These are phyloP conservation scores for Lysandra coridon DNA, from an alignment of 2,888 invertebrate species.

Conservation along the genomic window DNA sequence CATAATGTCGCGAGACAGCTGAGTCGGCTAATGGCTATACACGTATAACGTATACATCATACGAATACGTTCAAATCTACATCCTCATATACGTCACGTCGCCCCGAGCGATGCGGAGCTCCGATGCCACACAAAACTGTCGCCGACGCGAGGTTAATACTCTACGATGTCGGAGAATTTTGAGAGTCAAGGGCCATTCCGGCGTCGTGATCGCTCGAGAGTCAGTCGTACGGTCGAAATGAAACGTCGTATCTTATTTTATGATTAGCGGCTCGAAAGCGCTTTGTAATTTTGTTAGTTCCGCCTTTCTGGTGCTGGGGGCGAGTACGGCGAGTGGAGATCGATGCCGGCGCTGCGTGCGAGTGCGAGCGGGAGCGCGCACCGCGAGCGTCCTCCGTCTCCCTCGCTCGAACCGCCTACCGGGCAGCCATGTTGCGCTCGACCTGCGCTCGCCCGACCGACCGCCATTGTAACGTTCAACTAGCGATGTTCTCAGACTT, in stretches of 20 bases:
- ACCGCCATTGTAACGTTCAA: conserved; percentile 79
- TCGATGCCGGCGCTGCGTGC: conserved; percentile 76
- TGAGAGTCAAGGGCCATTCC: conserved; percentile 80
- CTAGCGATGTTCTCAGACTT: conserved; percentile 71
- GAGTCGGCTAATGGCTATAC: neutral
- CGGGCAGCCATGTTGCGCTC: conserved; percentile 81
- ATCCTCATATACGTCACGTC: conserved; percentile 12
- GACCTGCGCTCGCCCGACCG: conserved; percentile 80
- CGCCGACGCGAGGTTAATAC: conserved; percentile 66
- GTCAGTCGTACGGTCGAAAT: conserved; percentile 79
- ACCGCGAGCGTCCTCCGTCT: conserved; percentile 61
- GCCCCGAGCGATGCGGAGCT: conserved; percentile 52
- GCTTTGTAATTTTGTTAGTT: conserved; percentile 81
- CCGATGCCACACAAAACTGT: conserved; percentile 62
- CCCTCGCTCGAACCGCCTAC: conserved; percentile 77
- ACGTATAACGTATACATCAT: neutral
- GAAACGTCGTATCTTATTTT: conserved; percentile 82
- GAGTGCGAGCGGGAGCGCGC: conserved; percentile 66
- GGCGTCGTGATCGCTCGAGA: conserved; percentile 77
- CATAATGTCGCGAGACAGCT: conserved; percentile 11
- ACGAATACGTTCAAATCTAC: neutral
- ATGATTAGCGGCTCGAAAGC: conserved; percentile 81
- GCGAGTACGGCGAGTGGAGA: conserved; percentile 77
- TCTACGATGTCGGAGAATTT: conserved; percentile 74
- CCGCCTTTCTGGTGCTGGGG: conserved; percentile 81